These are phyloP conservation scores for Trichacis sp. DNA, from an alignment of 2,888 invertebrate species.

Conservation along the genomic window DNA sequence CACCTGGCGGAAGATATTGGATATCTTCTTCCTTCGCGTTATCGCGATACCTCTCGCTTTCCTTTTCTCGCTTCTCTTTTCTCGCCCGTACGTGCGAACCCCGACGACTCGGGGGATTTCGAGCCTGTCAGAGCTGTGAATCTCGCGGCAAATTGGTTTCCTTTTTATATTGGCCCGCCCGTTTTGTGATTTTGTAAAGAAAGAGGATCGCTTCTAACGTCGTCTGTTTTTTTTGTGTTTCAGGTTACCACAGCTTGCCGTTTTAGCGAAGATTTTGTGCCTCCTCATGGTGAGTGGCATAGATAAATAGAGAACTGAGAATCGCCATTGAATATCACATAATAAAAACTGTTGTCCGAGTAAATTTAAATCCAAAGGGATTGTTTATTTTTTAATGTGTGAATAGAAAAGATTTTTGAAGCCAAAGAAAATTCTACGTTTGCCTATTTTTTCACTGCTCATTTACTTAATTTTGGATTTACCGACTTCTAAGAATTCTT, in stretches of 20 bases:
- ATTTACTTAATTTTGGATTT: too few species aligned
- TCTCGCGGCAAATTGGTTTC: not conserved
- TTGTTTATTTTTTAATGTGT: too few species aligned
- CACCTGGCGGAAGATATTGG: slow-evolving; percentile 42
- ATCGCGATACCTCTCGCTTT: slow-evolving; percentile 21
- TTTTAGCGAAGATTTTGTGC: slow-evolving; percentile 91
- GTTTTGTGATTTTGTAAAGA: not conserved
- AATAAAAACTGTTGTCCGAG: too few species aligned
- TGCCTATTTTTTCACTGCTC: too few species aligned
- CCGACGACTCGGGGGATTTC: slow-evolving; percentile 6
- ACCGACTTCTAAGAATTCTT: too few species aligned
- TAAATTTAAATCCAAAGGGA: too few species aligned
- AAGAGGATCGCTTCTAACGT: not conserved
- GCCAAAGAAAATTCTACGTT: too few species aligned
- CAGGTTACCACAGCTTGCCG: slow-evolving; percentile 92
- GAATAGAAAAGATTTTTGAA: too few species aligned
- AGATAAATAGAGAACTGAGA: not conserved
- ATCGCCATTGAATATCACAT: not conserved
- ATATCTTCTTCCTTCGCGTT: slow-evolving; percentile 40
- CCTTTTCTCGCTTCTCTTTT: slow-evolving; percentile 5
- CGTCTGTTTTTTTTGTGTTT: slow-evolving; percentile 66
- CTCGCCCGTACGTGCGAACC: not conserved
- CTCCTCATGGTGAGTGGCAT: slow-evolving; percentile 84
- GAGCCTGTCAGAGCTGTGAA: not conserved
- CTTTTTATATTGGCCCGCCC: not conserved